Evolutionary conservation across 2,888 invertebrate species (phyloP).

Genomic region (Sphecodes monilicornis): DNA sequence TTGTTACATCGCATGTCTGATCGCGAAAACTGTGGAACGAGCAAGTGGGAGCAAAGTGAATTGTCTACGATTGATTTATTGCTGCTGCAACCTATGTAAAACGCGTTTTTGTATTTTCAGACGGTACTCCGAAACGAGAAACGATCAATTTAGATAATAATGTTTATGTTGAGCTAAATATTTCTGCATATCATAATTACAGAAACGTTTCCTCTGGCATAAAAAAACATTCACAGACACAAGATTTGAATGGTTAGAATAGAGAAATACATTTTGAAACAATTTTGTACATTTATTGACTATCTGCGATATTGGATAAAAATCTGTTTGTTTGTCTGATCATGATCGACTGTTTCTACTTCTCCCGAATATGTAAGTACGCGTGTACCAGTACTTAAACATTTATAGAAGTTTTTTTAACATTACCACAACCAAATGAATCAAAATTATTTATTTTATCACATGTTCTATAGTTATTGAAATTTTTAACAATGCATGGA

Average conservation of each 20-base stretch:
- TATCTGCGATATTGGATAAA: too few species aligned
- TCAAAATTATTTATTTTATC: too few species aligned
- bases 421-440: too few species aligned
- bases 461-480: too few species aligned
- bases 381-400: too few species aligned
- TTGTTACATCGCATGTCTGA: conserved; percentile 82
- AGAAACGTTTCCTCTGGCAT: not conserved
- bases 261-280: too few species aligned
- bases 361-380: not conserved
- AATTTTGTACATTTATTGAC: too few species aligned
- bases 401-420: too few species aligned
- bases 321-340: not conserved
- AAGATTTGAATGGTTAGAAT: not conserved
- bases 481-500: too few species aligned
- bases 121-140: conserved; percentile 26
- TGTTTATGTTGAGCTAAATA: not conserved
- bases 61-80: conserved; percentile 79
- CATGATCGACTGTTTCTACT: not conserved
- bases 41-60: conserved; percentile 64
- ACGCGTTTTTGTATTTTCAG: conserved; percentile 61
- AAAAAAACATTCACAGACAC: not conserved
- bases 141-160: not conserved
- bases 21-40: conserved; percentile 71
- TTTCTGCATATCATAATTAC: not conserved
- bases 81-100: conserved; percentile 71